Percentiles rank a stretch among this genome's conserved stretches.
Evolutionary conservation across 1,140 invertebrate species (phyloP).

Genomic region (Pseudomyrmex gracilis): DNA sequence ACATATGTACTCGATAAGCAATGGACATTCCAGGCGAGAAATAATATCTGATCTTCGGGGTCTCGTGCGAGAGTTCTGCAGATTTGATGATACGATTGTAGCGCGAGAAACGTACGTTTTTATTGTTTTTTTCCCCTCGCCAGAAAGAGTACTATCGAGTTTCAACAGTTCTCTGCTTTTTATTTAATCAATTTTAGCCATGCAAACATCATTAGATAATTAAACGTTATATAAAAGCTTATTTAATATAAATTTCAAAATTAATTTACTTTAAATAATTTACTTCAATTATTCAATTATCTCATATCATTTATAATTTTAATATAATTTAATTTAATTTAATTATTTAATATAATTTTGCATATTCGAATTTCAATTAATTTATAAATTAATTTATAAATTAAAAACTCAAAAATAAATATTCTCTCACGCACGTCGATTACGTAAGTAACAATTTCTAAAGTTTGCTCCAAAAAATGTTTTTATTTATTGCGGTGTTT

Average conservation of each 20-base stretch:
- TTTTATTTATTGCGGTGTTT: constrained; percentile 20
- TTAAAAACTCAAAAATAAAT: neutral
- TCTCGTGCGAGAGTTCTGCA: neutral
- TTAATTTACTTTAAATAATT: too few species aligned
- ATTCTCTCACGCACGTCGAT: neutral
- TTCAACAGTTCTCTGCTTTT: neutral
- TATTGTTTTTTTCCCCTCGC: neutral
- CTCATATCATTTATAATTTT: too few species aligned
- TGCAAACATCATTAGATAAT: too few species aligned
- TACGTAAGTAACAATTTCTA: too few species aligned
- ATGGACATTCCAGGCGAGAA: constrained; percentile 37
- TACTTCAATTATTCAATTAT: too few species aligned
- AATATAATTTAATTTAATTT: too few species aligned
- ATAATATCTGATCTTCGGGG: constrained; percentile 9
- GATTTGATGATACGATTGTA: neutral
- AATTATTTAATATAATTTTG: too few species aligned
- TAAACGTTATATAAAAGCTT: too few species aligned
- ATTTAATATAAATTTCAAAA: too few species aligned
- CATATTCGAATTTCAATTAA: too few species aligned
- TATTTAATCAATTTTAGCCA: too few species aligned
- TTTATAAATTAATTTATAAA: neutral
- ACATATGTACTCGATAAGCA: constrained; percentile 11
- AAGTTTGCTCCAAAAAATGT: too few species aligned
- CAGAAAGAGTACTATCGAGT: neutral
- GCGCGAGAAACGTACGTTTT: neutral